Evolutionary conservation across 2,888 invertebrate species (phyloP), one percentile per base, ranked within the genome.

Genomic region (Plebejus anna): DNA sequence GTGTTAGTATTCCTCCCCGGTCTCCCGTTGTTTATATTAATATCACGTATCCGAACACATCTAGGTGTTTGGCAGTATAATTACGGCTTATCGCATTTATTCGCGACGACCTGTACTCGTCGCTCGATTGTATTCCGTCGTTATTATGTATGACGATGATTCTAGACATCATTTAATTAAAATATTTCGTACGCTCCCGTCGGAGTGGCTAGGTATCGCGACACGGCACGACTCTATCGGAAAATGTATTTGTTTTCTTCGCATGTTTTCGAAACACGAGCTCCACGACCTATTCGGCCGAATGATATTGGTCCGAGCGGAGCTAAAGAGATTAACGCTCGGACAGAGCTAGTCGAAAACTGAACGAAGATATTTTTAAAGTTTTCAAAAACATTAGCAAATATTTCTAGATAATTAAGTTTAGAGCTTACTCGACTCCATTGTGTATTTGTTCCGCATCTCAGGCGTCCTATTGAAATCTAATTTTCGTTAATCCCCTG

Each of bases 381-480:
- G 32, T 66, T 66, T 66, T 32, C 36, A 36, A 66, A 47, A 72
- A 47, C 38, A 72, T 72, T 72, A 72, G 47, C 47, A 72, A 72
- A 47, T 72, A 47, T 22, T 47, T 72, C 32, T 32, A 73, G 73
- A 73, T 73, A 73, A 73, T 73, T 32, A 51, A 55, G 51, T 55
- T 51, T 51, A 16, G 42, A 42, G 72, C 42, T 86, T 88, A 86
- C 86, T 84, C 88, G 86, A 89, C 88, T 89, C 87, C 87, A 85
- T 85, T 87, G 89, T 87, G 87, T 89, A 88, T 89, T 89, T 88
- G 89, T 88, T 87, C 84, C 84, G 84, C 87, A 88, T 83, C 86
- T 88, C 90, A 89, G 90, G 86, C 91, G 89, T 92, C 91, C 92
- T 92, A 92, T 92, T 92, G 93, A 92, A 93, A 93, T 92, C 90